Evolutionary conservation across 2,113 vertebrate genomes (phyloP), one percentile per base, ranked within the genome.

Genomic region (Burhinus oedicnemus): DNA sequence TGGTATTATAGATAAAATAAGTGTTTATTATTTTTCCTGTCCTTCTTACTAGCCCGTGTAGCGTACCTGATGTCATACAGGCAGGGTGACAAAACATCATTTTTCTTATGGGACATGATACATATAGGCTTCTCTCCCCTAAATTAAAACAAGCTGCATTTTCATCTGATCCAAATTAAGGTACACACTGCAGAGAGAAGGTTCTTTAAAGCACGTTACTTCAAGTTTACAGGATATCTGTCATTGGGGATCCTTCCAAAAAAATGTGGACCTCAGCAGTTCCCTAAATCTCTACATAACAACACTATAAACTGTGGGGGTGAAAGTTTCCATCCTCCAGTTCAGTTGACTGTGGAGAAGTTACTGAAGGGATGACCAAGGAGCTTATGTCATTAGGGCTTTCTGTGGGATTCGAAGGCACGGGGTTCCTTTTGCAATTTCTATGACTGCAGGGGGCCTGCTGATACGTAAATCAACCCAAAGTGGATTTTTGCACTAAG

Each of bases 401-500:
- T 92, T 52, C 87, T 81, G 29, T 62, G 81, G 17, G 58, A n/a
- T 52, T 94, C 1, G 4, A 78, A 89, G 89, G 83, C 81, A 82
- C 45, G 6, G 66, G 45, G 30, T 4, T 89, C 68, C 69, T 96
- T 87, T 87, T 75, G 86, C 58, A 85, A 45, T 83, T 89, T 54
- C 87, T 44, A 11, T 29, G 61, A 3, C 71, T 74, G 89, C 96
- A 70, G 92, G 89, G 92, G 15, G 17, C 78, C 89, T 93, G 70
- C 89, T 87, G 78, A 92, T 91, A 65, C 2, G 3, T 79, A 74
- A 90, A 89, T 97, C 94, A 71, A 40, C 55, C 52, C 87, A 74
- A 71, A 83, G 29, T 61, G 80, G 71, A 62, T 95, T 93, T 74
- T 84, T 90, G 66, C 57, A 68, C 27, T 30, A 64, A 26, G 42